Evolutionary conservation across 1,140 invertebrate species (phyloP).

Genomic region (Xylocopa sonorina): DNA sequence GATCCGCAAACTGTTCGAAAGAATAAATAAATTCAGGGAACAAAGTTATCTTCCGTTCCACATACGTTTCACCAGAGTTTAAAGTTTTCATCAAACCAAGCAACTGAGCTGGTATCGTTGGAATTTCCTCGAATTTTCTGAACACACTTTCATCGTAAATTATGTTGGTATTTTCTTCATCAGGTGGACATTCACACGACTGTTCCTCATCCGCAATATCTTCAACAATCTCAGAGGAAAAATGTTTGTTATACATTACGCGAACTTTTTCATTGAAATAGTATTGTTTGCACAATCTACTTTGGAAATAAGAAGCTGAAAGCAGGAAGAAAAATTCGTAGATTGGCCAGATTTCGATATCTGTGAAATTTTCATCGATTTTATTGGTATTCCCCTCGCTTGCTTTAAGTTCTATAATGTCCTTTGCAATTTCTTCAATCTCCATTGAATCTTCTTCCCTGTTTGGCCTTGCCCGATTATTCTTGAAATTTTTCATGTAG

Average conservation of each 20-base stretch:
- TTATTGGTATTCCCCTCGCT: background rate
- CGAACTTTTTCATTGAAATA: background rate
- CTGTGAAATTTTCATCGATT: slow-evolving; percentile 9
- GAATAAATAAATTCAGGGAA: slow-evolving; percentile 61
- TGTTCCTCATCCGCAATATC: background rate
- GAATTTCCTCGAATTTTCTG: slow-evolving; percentile 43
- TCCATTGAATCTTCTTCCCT: background rate
- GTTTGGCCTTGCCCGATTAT: slow-evolving; percentile 48
- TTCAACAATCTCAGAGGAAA: slow-evolving; percentile 42
- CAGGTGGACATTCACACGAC: background rate
- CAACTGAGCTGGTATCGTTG: slow-evolving; percentile 71
- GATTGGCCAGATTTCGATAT: slow-evolving; percentile 77
- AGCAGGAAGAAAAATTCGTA: slow-evolving; percentile 76
- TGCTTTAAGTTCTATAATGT: background rate
- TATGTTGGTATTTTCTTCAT: background rate
- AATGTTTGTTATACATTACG: background rate
- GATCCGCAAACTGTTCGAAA: slow-evolving; percentile 57
- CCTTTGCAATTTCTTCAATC: slow-evolving; percentile 41
- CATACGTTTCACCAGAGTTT: slow-evolving; percentile 10
- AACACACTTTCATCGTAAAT: background rate
- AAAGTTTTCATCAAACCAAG: slow-evolving; percentile 68
- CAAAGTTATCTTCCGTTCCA: slow-evolving; percentile 41
- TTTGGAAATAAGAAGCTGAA: slow-evolving; percentile 65
- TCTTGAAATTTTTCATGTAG: slow-evolving; percentile 20
- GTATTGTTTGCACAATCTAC: slow-evolving; percentile 51